Percentiles rank a stretch among this genome's conserved stretches.
Evolutionary conservation across 1,140 invertebrate genomes (phyloP).

Genomic region (Brachionus rotundiformis): DNA sequence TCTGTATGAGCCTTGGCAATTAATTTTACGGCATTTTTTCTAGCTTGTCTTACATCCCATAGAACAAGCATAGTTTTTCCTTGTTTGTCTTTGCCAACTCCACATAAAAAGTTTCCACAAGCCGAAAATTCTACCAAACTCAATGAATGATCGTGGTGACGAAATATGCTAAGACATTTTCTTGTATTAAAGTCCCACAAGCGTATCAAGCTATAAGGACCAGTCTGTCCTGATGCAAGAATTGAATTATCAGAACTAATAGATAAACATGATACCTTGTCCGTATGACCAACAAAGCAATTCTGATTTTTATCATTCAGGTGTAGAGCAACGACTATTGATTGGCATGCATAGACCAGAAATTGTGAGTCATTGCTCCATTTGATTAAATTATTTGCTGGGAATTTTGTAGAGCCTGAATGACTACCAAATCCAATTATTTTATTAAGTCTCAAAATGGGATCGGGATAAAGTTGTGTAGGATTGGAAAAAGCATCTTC

Average conservation of each 20-base stretch:
- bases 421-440: conserved; percentile 63
- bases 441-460: conserved; percentile 60
- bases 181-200: conserved; percentile 61
- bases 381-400: conserved; percentile 54
- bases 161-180: conserved; percentile 61
- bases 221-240: conserved; percentile 62
- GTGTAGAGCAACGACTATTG: conserved; percentile 61
- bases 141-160: conserved; percentile 60
- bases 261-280: conserved; percentile 59
- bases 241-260: conserved; percentile 57
- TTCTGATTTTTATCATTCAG: conserved; percentile 60
- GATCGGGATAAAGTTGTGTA: conserved; percentile 59
- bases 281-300: conserved; percentile 64
- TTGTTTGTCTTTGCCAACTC: conserved; percentile 47
- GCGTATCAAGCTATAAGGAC: conserved; percentile 59
- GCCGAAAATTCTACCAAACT: conserved; percentile 45
- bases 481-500: neutral
- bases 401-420: neutral
- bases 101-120: conserved; percentile 30
- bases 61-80: conserved; percentile 58
- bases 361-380: conserved; percentile 59
- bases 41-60: conserved; percentile 60
- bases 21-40: conserved; percentile 57
- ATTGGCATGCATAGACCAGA: conserved; percentile 63
- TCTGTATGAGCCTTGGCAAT: conserved; percentile 63